Evolutionary conservation across 1,140 invertebrate genomes (phyloP), one percentile per base, ranked within the genome.

Genomic region (Magallana gigas): DNA sequence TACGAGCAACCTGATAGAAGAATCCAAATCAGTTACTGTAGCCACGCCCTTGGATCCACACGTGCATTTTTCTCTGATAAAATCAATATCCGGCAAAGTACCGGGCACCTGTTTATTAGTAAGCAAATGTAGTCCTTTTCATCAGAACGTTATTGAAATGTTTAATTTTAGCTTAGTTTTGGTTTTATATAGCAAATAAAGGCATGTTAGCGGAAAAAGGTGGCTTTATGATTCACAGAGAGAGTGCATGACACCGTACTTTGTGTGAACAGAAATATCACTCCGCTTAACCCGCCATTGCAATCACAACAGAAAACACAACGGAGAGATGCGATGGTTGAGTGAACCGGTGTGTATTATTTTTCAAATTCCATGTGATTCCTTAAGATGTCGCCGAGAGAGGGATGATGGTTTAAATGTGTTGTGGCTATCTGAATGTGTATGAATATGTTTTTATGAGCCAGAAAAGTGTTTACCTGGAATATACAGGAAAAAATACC

Each of bases 251-350:
- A 48, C 36, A 48, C 36, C 36, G 36, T 48, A 48, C 68, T 76
- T 29, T 62, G 23, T 76, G 23, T 76, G 68, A 36, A 29, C 68
- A 29, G 36, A 29, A 23, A 76, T 29, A 76, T 76, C 14, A 18
- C 23, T 76, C 23, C 68, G 68, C 68, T 8, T 23, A 76, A 76
- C 18, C 18, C 68, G 68, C 68, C 68, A 76, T 76, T 76, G 68
- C 68, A 76, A 76, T 29, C 68, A 76, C 68, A 76, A 76, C 68
- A 36, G 23, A 76, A 76, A 76, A 76, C 68, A 71, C 68, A 76
- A 36, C 68, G 68, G 68, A 29, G 68, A 76, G 68, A 76, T 76
- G 68, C 8, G 68, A 76, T 11, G 68, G 68, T 29, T 76, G 68
- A 76, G 68, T 23, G 68, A 76, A 76, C 23, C 60, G 60, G 68